Conservation (phyloP, 2,888 invertebrate species). For the Heliconius cydno region DNA sequence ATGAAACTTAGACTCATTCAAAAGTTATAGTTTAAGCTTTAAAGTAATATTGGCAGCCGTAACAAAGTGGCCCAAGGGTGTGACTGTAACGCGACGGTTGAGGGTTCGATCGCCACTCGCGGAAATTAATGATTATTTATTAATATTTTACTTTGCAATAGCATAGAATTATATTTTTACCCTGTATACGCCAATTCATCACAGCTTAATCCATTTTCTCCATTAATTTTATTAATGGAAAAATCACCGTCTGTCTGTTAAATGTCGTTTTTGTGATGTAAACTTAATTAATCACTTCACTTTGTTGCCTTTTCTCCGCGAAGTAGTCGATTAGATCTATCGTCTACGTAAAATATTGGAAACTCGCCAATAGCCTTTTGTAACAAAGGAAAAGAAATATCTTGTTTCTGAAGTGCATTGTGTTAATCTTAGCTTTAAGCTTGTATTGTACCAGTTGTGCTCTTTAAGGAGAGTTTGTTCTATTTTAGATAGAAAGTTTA, state of each 20-base stretch:
- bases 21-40: too few relatives aligned
- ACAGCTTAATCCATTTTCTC: slow-evolving; percentile 26
- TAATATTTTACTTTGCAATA: neutral
- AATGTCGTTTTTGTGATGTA: slow-evolving; percentile 35
- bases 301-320: slow-evolving; percentile 44
- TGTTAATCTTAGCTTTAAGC: slow-evolving; percentile 44
- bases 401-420: slow-evolving; percentile 45
- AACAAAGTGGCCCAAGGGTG: too few relatives aligned
- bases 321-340: slow-evolving; percentile 50
- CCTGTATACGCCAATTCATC: slow-evolving; percentile 32
- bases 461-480: slow-evolving; percentile 25
- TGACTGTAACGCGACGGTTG: too few relatives aligned
- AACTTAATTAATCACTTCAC: slow-evolving; percentile 48
- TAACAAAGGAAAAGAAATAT: slow-evolving; percentile 47
- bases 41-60: too few relatives aligned
- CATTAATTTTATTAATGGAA: slow-evolving; percentile 37
- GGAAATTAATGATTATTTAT: too few relatives aligned
- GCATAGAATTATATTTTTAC: neutral
- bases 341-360: slow-evolving; percentile 50
- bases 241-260: slow-evolving; percentile 30
- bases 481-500: slow-evolving; percentile 19
- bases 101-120: too few relatives aligned
- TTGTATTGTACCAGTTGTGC: slow-evolving; percentile 32
- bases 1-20: too few relatives aligned
- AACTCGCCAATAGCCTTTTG: slow-evolving; percentile 47